Percentiles rank a stretch among this genome's conserved stretches.
phyloP scores from a whole-genome alignment of 2,797 vertebrate species.

The Lacerta agilis region DNA sequence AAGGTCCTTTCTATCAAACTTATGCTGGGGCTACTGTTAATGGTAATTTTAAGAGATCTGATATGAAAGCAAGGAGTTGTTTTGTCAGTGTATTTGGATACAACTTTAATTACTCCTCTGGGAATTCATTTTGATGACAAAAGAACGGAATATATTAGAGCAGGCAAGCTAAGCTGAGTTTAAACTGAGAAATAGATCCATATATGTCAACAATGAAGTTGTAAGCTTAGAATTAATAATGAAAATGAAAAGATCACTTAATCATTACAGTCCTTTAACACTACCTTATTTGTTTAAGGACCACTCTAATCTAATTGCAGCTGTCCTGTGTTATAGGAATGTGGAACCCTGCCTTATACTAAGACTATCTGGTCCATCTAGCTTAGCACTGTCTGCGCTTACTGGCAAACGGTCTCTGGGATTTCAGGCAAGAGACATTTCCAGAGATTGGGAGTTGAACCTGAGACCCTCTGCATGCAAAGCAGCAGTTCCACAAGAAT shows the following conservation, averaged over 20 bases:
- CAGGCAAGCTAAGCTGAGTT: conserved; percentile 29
- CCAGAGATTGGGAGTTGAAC: too few relatives aligned
- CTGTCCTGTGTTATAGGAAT: not conserved
- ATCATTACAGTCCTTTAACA: conserved; percentile 1
- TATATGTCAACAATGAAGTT: not conserved
- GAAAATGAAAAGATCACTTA: not conserved
- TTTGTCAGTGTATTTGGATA: not conserved
- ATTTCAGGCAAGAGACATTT: too few relatives aligned
- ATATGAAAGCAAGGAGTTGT: not conserved
- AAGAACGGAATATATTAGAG: not conserved
- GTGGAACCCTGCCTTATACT: too few relatives aligned
- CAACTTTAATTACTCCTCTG: not conserved
- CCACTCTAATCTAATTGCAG: not conserved
- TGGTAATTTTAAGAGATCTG: fast-evolving
- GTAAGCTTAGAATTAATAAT: not conserved
- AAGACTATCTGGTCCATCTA: too few relatives aligned
- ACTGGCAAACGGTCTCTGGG: too few relatives aligned
- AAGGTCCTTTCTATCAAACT: not conserved
- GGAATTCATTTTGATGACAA: conserved; percentile 34
- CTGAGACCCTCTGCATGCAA: too few relatives aligned
- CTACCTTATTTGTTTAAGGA: fast-evolving
- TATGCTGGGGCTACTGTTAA: not conserved
- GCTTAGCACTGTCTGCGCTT: too few relatives aligned
- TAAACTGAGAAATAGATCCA: not conserved
- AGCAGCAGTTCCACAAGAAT: too few relatives aligned